Evolutionary conservation across 2,113 vertebrate species (phyloP).

Genomic region (Pluvialis apricaria): DNA sequence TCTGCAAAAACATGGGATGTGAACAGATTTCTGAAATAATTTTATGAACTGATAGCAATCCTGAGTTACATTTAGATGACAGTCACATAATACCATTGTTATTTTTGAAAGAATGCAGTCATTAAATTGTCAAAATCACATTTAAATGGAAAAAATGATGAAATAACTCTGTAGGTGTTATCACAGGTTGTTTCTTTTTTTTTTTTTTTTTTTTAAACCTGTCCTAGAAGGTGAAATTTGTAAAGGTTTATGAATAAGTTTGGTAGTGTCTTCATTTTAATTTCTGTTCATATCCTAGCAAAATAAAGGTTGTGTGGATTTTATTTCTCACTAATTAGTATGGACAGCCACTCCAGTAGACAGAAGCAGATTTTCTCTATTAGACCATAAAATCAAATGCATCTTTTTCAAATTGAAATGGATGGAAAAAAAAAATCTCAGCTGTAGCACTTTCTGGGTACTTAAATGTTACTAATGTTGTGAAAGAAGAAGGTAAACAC

Average conservation of each 20-base stretch:
- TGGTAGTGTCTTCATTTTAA: not conserved
- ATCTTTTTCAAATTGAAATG: slow-evolving; percentile 14
- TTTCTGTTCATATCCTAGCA: not conserved
- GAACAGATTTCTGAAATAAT: slow-evolving; percentile 55
- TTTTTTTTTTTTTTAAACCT: not conserved
- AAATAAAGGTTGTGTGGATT: not conserved
- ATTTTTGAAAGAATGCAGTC: slow-evolving; percentile 39
- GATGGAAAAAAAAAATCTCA: not conserved
- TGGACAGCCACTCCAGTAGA: not conserved
- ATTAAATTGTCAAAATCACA: slow-evolving; percentile 46
- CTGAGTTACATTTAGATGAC: slow-evolving; percentile 39
- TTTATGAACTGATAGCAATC: slow-evolving; percentile 8
- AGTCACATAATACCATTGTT: slow-evolving; percentile 30
- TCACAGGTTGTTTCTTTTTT: not conserved
- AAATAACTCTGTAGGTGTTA: not conserved
- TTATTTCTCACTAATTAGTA: slow-evolving; percentile 5
- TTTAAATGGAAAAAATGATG: slow-evolving; percentile 24
- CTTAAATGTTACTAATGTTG: not conserved
- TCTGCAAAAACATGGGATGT: slow-evolving; percentile 47
- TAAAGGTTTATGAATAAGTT: not conserved
- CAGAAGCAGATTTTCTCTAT: slow-evolving; percentile 8
- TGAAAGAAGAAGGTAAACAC: slow-evolving; percentile 9
- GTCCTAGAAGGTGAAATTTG: not conserved
- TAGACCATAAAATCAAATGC: slow-evolving; percentile 12
- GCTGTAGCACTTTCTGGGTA: not conserved